A percentile compares a stretch with the other conserved stretches of the same genome.
phyloP scores from a whole-genome alignment of 2,797 vertebrate species.

The Serranus cabrilla region DNA sequence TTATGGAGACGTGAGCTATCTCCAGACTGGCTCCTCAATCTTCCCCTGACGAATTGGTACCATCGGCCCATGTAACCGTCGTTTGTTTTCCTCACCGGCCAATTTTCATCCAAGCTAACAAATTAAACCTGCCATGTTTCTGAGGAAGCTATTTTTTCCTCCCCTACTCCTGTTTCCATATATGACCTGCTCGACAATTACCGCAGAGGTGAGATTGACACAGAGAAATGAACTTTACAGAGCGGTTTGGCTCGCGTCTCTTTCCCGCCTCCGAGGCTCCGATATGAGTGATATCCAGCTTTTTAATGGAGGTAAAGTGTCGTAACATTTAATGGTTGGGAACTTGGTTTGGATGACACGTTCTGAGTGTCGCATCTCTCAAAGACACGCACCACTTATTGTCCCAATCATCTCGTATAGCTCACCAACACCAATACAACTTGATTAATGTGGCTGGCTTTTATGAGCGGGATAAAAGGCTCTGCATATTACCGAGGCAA shows the following conservation, averaged over 20 bases:
- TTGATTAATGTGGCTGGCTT: slow-evolving; percentile 71
- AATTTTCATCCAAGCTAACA: slow-evolving; percentile 74
- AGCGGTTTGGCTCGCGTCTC: slow-evolving; percentile 8
- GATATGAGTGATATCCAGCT: slow-evolving; percentile 53
- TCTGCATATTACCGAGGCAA: slow-evolving; percentile 66
- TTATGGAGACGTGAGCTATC: slow-evolving; percentile 81
- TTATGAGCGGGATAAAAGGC: slow-evolving; percentile 67
- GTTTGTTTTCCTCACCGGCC: slow-evolving; percentile 76
- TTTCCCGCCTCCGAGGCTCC: neutral
- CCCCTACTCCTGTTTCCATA: slow-evolving; percentile 29
- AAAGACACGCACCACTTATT: slow-evolving; percentile 69
- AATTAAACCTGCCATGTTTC: slow-evolving; percentile 80
- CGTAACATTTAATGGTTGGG: slow-evolving; percentile 64
- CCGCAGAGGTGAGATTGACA: slow-evolving; percentile 51
- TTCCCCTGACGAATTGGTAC: slow-evolving; percentile 74
- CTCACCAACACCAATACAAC: slow-evolving; percentile 58
- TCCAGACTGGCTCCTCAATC: slow-evolving; percentile 76
- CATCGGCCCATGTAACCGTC: slow-evolving; percentile 61
- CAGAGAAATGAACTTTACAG: slow-evolving; percentile 39
- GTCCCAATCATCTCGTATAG: slow-evolving; percentile 66
- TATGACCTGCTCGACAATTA: slow-evolving; percentile 66
- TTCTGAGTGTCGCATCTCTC: slow-evolving; percentile 44
- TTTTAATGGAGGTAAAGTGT: slow-evolving; percentile 60
- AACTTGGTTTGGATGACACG: slow-evolving; percentile 59
- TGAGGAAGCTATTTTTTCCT: slow-evolving; percentile 55